Evolutionary conservation across 2,113 vertebrate species (phyloP), one percentile per base, ranked within the genome.

Genomic region (Myotis davidii): DNA sequence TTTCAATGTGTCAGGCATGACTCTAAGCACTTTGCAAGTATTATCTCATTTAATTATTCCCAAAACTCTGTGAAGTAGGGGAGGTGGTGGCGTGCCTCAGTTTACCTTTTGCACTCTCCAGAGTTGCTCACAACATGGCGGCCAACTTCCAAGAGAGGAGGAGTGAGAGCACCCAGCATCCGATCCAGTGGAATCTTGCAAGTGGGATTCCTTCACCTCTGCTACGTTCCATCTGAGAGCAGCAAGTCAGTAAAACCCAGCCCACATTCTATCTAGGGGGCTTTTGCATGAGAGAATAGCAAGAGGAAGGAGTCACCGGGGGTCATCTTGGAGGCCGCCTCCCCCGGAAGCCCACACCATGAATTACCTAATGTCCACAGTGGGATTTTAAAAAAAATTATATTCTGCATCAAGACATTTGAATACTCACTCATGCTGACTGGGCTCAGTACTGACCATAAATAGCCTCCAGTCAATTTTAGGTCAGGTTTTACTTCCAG

Each of bases 231-330:
- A 1, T 21, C 2, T 90, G 54, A 16, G 5, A n/a, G 59, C 21
- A 77, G n/a, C 7, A 13, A 59, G 91, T 20, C 50, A 3, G 0
- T 1, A 14, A 9, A 9, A 29, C 32, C 39, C 87, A 14, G 9
- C 45, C 39, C 50, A 25, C 67, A 12, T 32, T 61, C 73, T 3
- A 2, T 61, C 73, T 3, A 2, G 5, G 54, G 45, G 45, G 25
- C 10, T 32, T 13, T 42, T 10, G 6, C 42, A 34, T 1, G 3
- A 6, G 39, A 67, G 23, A 37, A 25, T 20, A 4, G 0, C 14
- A 10, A 14, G 50, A n/a, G 6, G 3, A 0, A 2, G 48, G 17
- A 6, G 0, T 39, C 45, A 25, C 0, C 0, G 1, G 29, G 29
- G 27, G 21, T 23, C 73, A 37, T 2, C 10, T 13, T 2, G 13